Conservation (phyloP, 2,888 invertebrate genomes). For the Hypena proboscidalis region DNA sequence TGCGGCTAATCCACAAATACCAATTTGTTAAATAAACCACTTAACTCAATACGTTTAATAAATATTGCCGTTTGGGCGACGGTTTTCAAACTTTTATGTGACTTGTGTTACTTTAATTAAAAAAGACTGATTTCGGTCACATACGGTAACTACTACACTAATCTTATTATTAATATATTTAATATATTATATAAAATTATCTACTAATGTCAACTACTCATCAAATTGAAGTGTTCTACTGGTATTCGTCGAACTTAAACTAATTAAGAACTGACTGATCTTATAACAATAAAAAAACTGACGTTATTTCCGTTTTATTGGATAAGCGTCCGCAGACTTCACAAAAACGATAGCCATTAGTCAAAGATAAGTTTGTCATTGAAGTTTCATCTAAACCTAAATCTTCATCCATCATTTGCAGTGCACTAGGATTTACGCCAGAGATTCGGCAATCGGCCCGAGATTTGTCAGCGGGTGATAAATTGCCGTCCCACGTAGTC, state of each 20-base stretch:
- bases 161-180: no score
- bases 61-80: slow-evolving; percentile 35
- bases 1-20: slow-evolving; percentile 71
- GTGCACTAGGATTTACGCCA: slow-evolving; percentile 15
- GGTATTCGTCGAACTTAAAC: no score
- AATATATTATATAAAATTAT: no score
- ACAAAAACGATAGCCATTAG: no score
- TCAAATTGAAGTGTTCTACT: no score
- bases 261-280: no score
- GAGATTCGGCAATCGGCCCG: slow-evolving; percentile 16
- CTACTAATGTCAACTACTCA: no score
- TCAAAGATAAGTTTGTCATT: slow-evolving; percentile 1
- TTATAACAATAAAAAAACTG: no score
- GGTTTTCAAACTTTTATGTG: slow-evolving; percentile 55
- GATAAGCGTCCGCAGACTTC: no score
- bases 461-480: slow-evolving; percentile 25
- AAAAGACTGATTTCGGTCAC: no score
- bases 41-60: slow-evolving; percentile 66
- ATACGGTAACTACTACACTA: no score
- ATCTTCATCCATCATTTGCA: slow-evolving; percentile 14
- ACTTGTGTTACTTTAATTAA: not conserved
- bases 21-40: slow-evolving; percentile 76
- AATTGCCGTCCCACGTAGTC: slow-evolving; percentile 16
- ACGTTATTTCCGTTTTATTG: no score
- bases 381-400: not conserved